Evolutionary conservation across 2,797 vertebrate species (phyloP).

Genomic region (Alcedo quadribrachys): DNA sequence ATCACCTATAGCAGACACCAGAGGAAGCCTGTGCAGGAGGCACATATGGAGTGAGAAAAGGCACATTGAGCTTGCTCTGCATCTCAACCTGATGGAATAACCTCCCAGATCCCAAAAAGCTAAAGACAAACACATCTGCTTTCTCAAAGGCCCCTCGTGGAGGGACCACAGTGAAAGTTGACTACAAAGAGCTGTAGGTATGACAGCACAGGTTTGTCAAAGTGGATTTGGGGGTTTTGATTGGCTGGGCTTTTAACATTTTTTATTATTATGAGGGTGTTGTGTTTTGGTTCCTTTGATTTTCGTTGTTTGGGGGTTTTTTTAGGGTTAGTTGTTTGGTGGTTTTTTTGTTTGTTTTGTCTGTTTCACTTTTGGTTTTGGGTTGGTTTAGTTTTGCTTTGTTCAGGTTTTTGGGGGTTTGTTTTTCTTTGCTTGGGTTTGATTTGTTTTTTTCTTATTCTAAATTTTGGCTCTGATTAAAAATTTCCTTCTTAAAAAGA

Average conservation of each 20-base stretch:
- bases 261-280: background rate
- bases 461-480: background rate
- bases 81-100: background rate
- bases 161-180: background rate
- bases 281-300: background rate
- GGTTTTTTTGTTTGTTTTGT: background rate
- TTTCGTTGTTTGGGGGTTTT: background rate
- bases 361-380: background rate
- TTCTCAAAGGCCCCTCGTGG: background rate
- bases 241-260: background rate
- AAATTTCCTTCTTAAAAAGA: background rate
- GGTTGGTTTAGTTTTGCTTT: background rate
- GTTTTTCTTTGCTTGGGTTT: no score
- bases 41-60: background rate
- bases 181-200: background rate
- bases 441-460: no score
- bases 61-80: background rate
- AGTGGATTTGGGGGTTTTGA: background rate
- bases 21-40: background rate
- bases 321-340: no score
- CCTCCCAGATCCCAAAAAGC: background rate
- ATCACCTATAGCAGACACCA: background rate
- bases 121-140: background rate
- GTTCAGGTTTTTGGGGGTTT: no score
- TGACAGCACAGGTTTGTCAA: background rate